phyloP scores from a whole-genome alignment of 2,113 vertebrate genomes.

The Thunnus maccoyii region DNA sequence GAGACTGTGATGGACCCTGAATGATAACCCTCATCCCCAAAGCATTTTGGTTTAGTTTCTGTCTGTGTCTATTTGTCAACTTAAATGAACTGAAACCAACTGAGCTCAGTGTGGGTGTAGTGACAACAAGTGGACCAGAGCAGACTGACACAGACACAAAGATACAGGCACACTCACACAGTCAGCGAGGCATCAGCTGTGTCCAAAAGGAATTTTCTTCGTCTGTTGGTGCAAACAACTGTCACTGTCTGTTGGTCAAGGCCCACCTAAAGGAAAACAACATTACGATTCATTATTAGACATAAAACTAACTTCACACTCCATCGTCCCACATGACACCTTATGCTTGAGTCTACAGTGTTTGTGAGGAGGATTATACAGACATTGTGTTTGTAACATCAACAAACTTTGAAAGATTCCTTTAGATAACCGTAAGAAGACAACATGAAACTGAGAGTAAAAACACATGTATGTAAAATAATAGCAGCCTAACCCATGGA shows the following conservation, averaged over 20 bases:
- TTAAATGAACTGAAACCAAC: too few relatives aligned
- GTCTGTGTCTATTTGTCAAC: too few relatives aligned
- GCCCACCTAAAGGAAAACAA: slow-evolving; percentile 87
- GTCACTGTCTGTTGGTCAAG: slow-evolving; percentile 94
- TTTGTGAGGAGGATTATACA: too few relatives aligned
- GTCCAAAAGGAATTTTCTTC: slow-evolving; percentile 96
- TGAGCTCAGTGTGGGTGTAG: too few relatives aligned
- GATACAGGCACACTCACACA: slow-evolving; percentile 82
- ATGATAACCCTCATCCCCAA: too few relatives aligned
- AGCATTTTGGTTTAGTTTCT: too few relatives aligned
- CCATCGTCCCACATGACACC: neutral
- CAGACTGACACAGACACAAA: neutral
- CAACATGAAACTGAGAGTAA: neutral
- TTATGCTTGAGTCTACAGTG: neutral
- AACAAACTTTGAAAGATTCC: neutral
- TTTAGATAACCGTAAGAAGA: neutral
- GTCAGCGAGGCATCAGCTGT: slow-evolving; percentile 92
- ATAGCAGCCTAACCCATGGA: too few relatives aligned
- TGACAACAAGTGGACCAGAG: too few relatives aligned
- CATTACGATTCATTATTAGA: neutral
- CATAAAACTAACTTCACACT: neutral
- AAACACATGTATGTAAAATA: neutral
- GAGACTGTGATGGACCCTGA: too few relatives aligned
- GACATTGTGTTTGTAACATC: too few relatives aligned
- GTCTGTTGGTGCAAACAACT: slow-evolving; percentile 94